These are phyloP conservation scores for Ceratoteleas bidentatus DNA, from an alignment of 1,140 invertebrate genomes.

Conservation along the genomic window DNA sequence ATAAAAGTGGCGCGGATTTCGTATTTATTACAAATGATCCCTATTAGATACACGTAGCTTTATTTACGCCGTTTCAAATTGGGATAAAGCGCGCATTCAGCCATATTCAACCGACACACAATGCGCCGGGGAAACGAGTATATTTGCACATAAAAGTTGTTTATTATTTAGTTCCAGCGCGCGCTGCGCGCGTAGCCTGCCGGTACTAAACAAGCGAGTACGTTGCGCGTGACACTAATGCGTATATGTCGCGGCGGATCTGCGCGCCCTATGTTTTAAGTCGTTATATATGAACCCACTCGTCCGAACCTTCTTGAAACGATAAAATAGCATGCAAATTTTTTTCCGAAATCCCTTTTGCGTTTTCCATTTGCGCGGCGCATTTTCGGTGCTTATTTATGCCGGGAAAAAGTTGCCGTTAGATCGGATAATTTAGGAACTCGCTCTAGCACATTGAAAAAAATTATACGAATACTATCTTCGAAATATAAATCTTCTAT, in stretches of 20 bases:
- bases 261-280: slow-evolving; percentile 49
- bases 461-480: too few species aligned
- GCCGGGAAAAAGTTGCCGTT: too few species aligned
- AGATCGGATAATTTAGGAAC: too few species aligned
- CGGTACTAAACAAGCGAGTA: slow-evolving; percentile 53
- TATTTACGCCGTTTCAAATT: slow-evolving; percentile 53
- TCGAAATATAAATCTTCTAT: too few species aligned
- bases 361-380: slow-evolving; percentile 24
- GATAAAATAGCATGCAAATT: slow-evolving; percentile 62
- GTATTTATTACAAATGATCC: slow-evolving; percentile 55
- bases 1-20: slow-evolving; percentile 26
- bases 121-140: slow-evolving; percentile 50
- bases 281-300: slow-evolving; percentile 56
- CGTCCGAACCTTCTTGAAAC: slow-evolving; percentile 54
- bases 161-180: slow-evolving; percentile 54
- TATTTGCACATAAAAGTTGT: slow-evolving; percentile 65
- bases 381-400: slow-evolving; percentile 38
- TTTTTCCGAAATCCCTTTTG: slow-evolving; percentile 35
- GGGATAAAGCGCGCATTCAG: slow-evolving; percentile 44
- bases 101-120: slow-evolving; percentile 43
- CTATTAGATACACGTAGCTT: slow-evolving; percentile 48
- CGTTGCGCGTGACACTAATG: slow-evolving; percentile 63
- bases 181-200: slow-evolving; percentile 40
- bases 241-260: slow-evolving; percentile 60
- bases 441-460: too few species aligned